phyloP scores from a whole-genome alignment of 2,113 vertebrate genomes.

The Paraplagusia blochii region DNA sequence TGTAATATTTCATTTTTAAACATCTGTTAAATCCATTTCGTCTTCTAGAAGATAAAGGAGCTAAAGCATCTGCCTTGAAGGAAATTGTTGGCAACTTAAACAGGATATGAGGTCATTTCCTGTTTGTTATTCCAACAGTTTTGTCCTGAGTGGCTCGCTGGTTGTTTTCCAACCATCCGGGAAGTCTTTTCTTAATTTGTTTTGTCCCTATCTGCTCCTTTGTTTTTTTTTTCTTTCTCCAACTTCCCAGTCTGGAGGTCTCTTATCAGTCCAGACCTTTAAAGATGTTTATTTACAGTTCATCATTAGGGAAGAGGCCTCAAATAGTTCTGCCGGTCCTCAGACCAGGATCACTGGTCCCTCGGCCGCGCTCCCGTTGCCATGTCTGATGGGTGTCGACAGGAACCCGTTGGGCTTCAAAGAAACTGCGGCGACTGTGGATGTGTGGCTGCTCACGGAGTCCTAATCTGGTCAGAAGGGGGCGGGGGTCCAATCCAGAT shows the following conservation, averaged over 20 bases:
- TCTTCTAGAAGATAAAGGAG: background rate
- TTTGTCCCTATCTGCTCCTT: slow-evolving; percentile 50
- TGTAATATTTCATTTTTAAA: no score
- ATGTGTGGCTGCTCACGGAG: slow-evolving; percentile 70
- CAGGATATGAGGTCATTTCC: slow-evolving; percentile 62
- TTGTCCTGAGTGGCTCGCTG: slow-evolving; percentile 30
- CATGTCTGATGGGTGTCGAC: slow-evolving; percentile 56
- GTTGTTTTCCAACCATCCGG: slow-evolving; percentile 52
- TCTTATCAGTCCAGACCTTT: slow-evolving; percentile 51
- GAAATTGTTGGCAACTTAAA: slow-evolving; percentile 11
- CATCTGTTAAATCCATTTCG: background rate
- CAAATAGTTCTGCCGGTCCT: slow-evolving; percentile 11
- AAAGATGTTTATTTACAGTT: slow-evolving; percentile 66
- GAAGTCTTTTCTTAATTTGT: slow-evolving; percentile 65
- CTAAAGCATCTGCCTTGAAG: slow-evolving; percentile 9
- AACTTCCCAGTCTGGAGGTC: slow-evolving; percentile 35
- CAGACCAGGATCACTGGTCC: slow-evolving; percentile 27
- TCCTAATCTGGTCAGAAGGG: slow-evolving; percentile 70
- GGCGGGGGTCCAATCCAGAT: slow-evolving; percentile 63
- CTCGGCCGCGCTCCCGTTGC: slow-evolving; percentile 31
- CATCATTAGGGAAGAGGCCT: slow-evolving; percentile 37
- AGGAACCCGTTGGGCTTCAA: slow-evolving; percentile 65
- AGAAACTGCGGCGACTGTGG: slow-evolving; percentile 50
- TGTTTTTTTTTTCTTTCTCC: slow-evolving; percentile 22
- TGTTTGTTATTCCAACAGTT: slow-evolving; percentile 52